These are phyloP conservation scores for Emys orbicularis DNA, from an alignment of 2,797 vertebrate genomes.

Conservation along the genomic window DNA sequence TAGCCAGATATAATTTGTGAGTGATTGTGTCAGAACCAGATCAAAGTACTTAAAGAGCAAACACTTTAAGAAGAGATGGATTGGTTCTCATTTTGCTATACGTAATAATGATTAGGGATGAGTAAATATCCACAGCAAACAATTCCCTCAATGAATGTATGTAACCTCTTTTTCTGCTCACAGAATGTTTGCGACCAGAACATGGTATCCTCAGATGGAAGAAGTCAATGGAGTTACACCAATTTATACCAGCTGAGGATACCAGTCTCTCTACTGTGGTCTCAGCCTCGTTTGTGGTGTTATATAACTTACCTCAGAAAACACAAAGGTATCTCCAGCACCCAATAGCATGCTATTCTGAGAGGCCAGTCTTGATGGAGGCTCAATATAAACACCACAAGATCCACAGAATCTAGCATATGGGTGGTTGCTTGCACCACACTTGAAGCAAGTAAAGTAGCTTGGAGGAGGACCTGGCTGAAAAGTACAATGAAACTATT, in stretches of 20 bases:
- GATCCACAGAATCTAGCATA: constrained; percentile 85
- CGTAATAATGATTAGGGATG: background rate
- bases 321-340: background rate
- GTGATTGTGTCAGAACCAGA: background rate
- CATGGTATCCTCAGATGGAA: background rate
- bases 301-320: constrained; percentile 74
- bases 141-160: background rate
- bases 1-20: background rate
- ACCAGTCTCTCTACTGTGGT: background rate
- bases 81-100: background rate
- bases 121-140: background rate
- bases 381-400: constrained; percentile 86
- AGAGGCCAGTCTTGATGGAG: constrained; percentile 57
- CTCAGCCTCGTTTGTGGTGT: background rate
- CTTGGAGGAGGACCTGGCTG: constrained; percentile 74
- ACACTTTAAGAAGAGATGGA: background rate
- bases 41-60: background rate
- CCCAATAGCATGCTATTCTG: background rate
- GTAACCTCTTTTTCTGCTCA: background rate
- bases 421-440: constrained; percentile 84
- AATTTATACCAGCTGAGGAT: fast-evolving
- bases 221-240: background rate
- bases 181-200: background rate
- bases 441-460: constrained; percentile 84
- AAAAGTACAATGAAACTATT: constrained; percentile 35